phyloP scores from a whole-genome alignment of 2,888 invertebrate genomes.

The Nebria brevicollis region DNA sequence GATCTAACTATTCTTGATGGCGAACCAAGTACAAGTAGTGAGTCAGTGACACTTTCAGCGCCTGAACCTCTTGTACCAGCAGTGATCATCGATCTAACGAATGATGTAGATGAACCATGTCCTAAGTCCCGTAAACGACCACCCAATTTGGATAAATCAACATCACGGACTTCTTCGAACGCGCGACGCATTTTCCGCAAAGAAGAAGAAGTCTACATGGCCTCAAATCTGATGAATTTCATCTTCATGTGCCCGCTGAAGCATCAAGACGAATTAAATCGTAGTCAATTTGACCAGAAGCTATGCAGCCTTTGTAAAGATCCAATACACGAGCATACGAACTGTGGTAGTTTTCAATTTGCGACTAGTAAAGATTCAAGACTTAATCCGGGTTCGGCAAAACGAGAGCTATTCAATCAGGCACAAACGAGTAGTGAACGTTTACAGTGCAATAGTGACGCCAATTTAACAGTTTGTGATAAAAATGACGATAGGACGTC shows the following conservation, averaged over 20 bases:
- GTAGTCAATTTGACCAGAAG: slow-evolving; percentile 6
- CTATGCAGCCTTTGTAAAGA: background rate
- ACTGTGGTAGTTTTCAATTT: slow-evolving; percentile 9
- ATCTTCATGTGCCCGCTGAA: slow-evolving; percentile 15
- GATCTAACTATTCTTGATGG: background rate
- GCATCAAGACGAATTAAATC: background rate
- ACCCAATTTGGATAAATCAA: background rate
- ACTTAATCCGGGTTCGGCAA: background rate
- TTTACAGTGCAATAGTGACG: background rate
- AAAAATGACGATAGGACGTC: background rate
- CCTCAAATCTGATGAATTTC: slow-evolving; percentile 4
- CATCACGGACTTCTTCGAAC: background rate
- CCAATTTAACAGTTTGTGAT: background rate
- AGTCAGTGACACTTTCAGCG: background rate
- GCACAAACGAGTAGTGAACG: background rate
- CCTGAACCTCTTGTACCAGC: background rate
- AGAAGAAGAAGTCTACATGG: slow-evolving; percentile 13
- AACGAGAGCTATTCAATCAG: too few species aligned
- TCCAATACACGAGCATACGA: background rate
- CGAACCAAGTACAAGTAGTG: background rate
- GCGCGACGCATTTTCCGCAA: background rate
- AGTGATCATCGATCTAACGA: background rate
- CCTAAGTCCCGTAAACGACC: background rate
- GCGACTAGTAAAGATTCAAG: background rate
- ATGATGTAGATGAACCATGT: background rate